Evolutionary conservation across 1,140 invertebrate species (phyloP), one percentile per base, ranked within the genome.

Genomic region (Samia ricini): DNA sequence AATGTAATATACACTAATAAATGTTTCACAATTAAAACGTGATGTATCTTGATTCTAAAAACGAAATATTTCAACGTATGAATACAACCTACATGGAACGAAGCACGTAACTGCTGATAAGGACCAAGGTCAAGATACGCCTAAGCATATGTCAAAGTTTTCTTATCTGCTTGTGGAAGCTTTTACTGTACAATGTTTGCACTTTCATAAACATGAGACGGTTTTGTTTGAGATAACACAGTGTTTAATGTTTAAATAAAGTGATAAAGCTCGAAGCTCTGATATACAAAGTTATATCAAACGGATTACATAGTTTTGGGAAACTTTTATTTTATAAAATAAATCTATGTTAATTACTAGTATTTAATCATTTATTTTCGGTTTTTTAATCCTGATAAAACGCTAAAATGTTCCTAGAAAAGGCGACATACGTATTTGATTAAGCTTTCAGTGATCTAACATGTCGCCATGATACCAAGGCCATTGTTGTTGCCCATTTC

Each of bases 131-230:
- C 64, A 61, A 19, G 50, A 57, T 21, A 52, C 12, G 56, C 59
- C 59, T 52, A 60, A 56, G 52, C 42, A 51, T 56, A 59, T 42
- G 33, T 61, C 57, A 61, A 63, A 52, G 48, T 60, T 18, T 42
- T 54, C 62, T 77, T 77, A 79, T 79, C 77, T 61, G 21, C 54
- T 56, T 21, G 7, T 66, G 58, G 68, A 60, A 68, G 68, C 63
- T 70, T 71, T 76, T 71, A 77, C 72, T 66, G 70, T 72, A 67
- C 42, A 26, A 5, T 79, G 72, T 77, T 79, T 79, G 66, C 69
- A 66, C 68, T 71, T 66, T 69, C 67, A 75, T 74, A 77, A 77
- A 69, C 64, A 70, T 69, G 33, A 57, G 24, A 58, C 52, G 60
- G 61, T 61, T 70, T 71, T 68, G 67, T 71, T 50, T 65, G 63